A percentile compares a stretch with the other conserved stretches of the same genome.
These are phyloP conservation scores for Craseonycteris thonglongyai DNA, from an alignment of 2,113 vertebrate species.

Conservation along the genomic window DNA sequence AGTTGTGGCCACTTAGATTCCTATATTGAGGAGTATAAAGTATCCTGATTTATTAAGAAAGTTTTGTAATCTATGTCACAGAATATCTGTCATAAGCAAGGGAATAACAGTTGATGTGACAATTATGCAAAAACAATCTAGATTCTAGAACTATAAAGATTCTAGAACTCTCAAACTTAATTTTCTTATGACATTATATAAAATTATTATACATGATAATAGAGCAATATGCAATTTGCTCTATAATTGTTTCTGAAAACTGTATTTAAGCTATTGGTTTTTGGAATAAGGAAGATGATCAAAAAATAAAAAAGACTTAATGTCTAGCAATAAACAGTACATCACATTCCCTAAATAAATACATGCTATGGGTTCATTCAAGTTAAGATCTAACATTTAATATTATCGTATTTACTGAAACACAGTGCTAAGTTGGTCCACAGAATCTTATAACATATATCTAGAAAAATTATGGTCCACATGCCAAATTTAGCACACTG, in stretches of 20 bases:
- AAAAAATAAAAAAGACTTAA: conserved; percentile 3
- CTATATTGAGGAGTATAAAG: neutral
- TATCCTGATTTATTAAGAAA: neutral
- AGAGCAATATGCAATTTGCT: neutral
- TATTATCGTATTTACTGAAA: conserved; percentile 14
- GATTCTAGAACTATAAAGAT: neutral
- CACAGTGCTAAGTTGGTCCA: neutral
- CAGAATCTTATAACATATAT: neutral
- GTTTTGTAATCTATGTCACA: neutral
- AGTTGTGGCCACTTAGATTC: neutral
- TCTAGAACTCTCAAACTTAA: neutral
- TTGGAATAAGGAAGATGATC: neutral
- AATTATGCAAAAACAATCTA: neutral
- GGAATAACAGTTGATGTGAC: neutral
- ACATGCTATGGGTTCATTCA: neutral
- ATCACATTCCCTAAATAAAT: conserved; percentile 14
- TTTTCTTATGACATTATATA: neutral
- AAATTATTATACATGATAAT: too few relatives aligned
- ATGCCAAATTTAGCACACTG: neutral
- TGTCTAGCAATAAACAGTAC: neutral
- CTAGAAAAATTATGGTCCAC: neutral
- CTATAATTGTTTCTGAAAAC: conserved; percentile 20
- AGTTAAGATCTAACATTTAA: neutral
- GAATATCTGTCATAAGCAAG: neutral
- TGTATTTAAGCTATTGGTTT: neutral